Base-by-base conservation (phyloP, 2,888 invertebrate species). In the Rhagophthalmus giganteus region DNA sequence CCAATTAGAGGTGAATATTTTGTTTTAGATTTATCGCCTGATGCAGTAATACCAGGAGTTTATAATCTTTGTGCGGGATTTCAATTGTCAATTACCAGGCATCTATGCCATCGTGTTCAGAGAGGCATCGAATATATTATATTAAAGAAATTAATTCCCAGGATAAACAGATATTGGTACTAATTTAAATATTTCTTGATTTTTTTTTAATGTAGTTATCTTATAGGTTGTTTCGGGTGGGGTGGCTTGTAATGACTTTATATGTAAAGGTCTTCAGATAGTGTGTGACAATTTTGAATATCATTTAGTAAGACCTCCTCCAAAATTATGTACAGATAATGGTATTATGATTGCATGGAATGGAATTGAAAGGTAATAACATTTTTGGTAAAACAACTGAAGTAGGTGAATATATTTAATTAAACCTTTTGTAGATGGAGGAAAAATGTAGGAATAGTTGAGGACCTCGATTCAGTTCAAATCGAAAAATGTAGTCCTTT, bases 291-390 rank as follows among this genome's bases (percentile, higher is more conserved):
- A 83, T 60, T 78, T 81, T 64, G 81, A 79, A 1, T 91, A 84
- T 64, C 77, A 77, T 65, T 76, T 91, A 2, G 78, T 83, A 45
- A 81, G 89, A 47, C 95, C 97, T 8, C 89, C 93, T 2, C 84
- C 88, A 12, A 80, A 82, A 66, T 80, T 94, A 6, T 99, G 99
- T 71, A 95, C 94, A 0, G 99, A 99, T 73, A 99, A 99, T 81
- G 99, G 98, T 4, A 83, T 95, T 20, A 99, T 99, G 99, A 92
- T 99, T 64, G 98, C 98, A 10, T 98, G 98, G 96, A 96, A 96
- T 79, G 97, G 94, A 5, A 78, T 94, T 39, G 96, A 97, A 75
- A 87, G 84, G 73, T 80, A 83, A 31, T 50, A 35, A 15, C 33
- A 44, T n/a, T n/a, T n/a, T n/a, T n/a, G n/a, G n/a, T n/a, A n/a